phyloP scores from a whole-genome alignment of 2,888 invertebrate genomes.

The Nemurella pictetii region DNA sequence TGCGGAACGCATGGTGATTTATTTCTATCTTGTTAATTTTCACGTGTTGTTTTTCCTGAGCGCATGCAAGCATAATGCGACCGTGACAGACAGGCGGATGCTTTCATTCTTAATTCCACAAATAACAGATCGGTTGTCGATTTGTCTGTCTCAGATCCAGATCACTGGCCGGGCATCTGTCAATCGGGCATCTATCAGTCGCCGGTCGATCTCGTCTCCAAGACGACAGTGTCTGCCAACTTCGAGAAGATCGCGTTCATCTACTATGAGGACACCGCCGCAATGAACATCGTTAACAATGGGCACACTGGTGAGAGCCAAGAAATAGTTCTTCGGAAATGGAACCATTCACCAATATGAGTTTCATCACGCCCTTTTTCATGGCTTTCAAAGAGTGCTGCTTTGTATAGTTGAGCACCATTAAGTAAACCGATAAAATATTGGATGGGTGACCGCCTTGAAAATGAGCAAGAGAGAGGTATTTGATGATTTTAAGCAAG shows the following conservation, averaged over 20 bases:
- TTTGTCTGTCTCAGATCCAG: constrained; percentile 37
- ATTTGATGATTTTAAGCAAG: too few relatives aligned
- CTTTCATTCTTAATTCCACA: too few relatives aligned
- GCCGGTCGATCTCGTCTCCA: constrained; percentile 71
- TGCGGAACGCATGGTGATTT: background rate
- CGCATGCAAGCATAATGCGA: background rate
- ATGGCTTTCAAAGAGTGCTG: too few relatives aligned
- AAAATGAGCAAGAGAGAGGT: too few relatives aligned
- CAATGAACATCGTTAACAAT: constrained; percentile 63
- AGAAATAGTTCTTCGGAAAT: too few relatives aligned
- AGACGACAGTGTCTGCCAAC: constrained; percentile 56
- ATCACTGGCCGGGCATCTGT: constrained; percentile 68
- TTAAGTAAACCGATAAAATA: too few relatives aligned
- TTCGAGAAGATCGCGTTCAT: constrained; percentile 57
- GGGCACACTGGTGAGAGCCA: constrained; percentile 65
- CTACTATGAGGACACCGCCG: constrained; percentile 58
- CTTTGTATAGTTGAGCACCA: too few relatives aligned
- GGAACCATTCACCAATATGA: too few relatives aligned
- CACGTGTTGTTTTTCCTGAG: background rate
- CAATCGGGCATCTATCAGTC: constrained; percentile 67
- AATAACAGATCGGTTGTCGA: background rate
- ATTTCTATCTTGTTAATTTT: background rate
- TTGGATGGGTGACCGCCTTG: too few relatives aligned
- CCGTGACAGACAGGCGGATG: too few relatives aligned
- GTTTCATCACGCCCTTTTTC: too few relatives aligned